Evolutionary conservation across 1,140 invertebrate species (phyloP), one percentile per base, ranked within the genome.

Genomic region (Heterodera schachtii): DNA sequence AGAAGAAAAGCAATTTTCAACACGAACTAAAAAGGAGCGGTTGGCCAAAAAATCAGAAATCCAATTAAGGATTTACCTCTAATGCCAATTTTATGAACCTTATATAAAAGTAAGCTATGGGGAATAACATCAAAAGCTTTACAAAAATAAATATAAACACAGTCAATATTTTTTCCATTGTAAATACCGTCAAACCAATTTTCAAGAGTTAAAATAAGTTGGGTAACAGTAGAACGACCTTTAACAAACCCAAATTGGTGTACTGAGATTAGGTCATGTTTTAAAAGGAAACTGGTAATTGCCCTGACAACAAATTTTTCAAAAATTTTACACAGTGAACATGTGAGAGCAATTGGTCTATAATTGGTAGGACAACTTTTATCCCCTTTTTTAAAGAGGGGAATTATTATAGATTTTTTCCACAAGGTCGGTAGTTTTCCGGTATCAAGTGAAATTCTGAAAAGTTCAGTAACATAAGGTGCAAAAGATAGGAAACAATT

Each of bases 171-270:
- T 8, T 70, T 6, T 3, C 19, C 21, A 11, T 76, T 41, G 3
- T n/a, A 6, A 41, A 76, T 5, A 2, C 5, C 8, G 41, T 46
- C 41, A 21, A 11, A 76, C 75, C 75, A 76, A 9, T 76, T 19
- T 11, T 76, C 75, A 73, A 49, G 21, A 76, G 41, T 57, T 6
- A 3, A 11, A 73, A 76, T 8, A 73, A 76, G 46, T 76, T 76
- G 75, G 46, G 43, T 76, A 3, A 21, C 16, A 11, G 75, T 76
- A 3, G 75, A 76, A 73, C 75, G 6, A 70, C 71, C 71, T 76
- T 70, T 70, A 73, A 76, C 2, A 21, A 76, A 76, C 7, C 75
- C 75, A 76, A 76, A 76, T 46, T 76, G 41, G 8, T 76, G 31
- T 6, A 16, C 7, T 46, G 41, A 46, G 11, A 76, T 8, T 3